phyloP scores from a whole-genome alignment of 1,140 invertebrate species.

The Orussus abietinus region DNA sequence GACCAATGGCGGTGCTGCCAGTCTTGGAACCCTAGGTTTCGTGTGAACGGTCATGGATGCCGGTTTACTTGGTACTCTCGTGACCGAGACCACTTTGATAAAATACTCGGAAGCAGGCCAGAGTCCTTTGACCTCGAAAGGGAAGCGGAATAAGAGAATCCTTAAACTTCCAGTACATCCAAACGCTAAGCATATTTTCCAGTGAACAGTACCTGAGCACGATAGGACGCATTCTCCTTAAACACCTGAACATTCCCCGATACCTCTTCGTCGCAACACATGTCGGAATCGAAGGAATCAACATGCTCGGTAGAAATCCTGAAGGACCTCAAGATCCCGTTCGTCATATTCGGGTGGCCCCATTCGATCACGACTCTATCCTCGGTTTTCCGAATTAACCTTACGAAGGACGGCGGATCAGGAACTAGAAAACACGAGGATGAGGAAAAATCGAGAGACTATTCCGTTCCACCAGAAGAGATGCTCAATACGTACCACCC shows the following conservation, averaged over 20 bases:
- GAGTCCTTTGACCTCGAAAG: too few species aligned
- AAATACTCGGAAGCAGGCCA: constrained; percentile 7
- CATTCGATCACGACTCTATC: constrained; percentile 6
- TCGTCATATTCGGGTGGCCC: constrained; percentile 12
- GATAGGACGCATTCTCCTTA: constrained; percentile 2
- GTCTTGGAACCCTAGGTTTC: constrained; percentile 1
- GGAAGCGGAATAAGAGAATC: too few species aligned
- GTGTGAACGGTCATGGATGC: constrained; percentile 6
- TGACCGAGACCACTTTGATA: constrained; percentile 3
- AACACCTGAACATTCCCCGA: constrained; percentile 1
- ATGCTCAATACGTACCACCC: background rate
- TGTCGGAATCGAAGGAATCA: constrained; percentile 1
- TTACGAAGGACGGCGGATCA: constrained; percentile 5
- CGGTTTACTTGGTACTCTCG: constrained; percentile 1
- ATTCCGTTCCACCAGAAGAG: too few species aligned
- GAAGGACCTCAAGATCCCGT: constrained; percentile 11
- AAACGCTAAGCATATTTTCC: too few species aligned
- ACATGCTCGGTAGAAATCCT: constrained; percentile 2
- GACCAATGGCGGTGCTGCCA: background rate
- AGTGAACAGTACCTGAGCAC: constrained; percentile 5
- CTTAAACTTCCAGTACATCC: too few species aligned
- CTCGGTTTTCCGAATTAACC: background rate
- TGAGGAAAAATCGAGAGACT: too few species aligned
- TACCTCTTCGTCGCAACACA: constrained; percentile 7
- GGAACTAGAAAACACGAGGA: background rate